phyloP scores from a whole-genome alignment of 2,797 vertebrate genomes.

The Parauchenoglanis punctatus region DNA sequence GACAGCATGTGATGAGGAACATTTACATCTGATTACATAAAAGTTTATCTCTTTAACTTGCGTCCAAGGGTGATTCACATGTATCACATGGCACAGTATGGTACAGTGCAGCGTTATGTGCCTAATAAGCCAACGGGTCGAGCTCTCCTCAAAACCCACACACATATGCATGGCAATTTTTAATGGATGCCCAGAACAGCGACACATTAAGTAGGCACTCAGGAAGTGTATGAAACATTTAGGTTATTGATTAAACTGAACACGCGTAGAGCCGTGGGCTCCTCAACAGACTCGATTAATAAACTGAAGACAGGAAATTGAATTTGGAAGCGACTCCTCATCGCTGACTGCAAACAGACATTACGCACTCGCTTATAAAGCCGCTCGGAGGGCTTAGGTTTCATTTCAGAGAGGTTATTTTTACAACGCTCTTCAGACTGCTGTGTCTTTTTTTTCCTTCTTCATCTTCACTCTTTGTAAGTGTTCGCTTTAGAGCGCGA shows the following conservation, averaged over 20 bases:
- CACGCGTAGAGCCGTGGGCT: constrained; percentile 44
- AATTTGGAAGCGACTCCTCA: constrained; percentile 54
- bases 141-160: constrained; percentile 53
- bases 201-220: constrained; percentile 56
- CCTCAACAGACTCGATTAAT: constrained; percentile 58
- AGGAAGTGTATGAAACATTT: constrained; percentile 52
- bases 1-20: not conserved
- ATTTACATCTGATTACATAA: not conserved
- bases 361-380: constrained; percentile 44
- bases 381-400: constrained; percentile 33
- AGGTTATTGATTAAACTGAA: constrained; percentile 56
- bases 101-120: not conserved
- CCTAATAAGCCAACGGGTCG: constrained; percentile 10
- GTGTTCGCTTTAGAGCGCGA: constrained; percentile 20
- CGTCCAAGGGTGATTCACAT: not conserved
- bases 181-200: constrained; percentile 55
- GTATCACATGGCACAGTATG: not conserved
- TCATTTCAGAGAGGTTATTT: constrained; percentile 45
- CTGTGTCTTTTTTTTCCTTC: constrained; percentile 18
- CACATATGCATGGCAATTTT: constrained; percentile 53
- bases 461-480: constrained; percentile 21
- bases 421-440: constrained; percentile 32
- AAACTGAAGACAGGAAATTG: constrained; percentile 55
- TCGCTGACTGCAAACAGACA: constrained; percentile 49
- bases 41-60: not conserved